Conservation (phyloP, 2,797 vertebrate species). For the Cynodonichthys magdalenae region DNA sequence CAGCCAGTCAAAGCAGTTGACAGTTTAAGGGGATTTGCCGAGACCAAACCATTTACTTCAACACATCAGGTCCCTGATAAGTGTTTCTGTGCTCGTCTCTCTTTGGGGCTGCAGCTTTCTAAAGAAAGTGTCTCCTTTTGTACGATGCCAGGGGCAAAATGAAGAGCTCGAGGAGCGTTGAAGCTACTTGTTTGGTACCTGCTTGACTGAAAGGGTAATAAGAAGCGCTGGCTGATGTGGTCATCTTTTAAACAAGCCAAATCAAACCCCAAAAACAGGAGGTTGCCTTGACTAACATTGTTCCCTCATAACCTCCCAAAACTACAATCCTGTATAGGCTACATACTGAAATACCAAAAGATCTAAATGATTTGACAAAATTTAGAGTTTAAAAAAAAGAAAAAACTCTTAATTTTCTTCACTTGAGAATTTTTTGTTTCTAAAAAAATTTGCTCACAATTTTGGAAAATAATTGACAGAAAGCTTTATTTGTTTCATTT, state of each 20-base stretch:
- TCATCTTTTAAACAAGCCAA: slow-evolving; percentile 67
- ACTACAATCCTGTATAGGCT: slow-evolving; percentile 10
- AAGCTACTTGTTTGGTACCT: slow-evolving; percentile 77
- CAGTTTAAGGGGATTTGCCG: slow-evolving; percentile 79
- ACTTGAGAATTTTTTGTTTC: neutral
- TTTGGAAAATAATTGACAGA: no score
- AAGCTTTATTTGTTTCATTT: no score
- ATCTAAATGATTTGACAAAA: slow-evolving; percentile 13
- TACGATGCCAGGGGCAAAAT: slow-evolving; percentile 74
- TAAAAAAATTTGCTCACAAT: neutral
- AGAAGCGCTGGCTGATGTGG: slow-evolving; percentile 72
- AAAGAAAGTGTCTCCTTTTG: slow-evolving; percentile 71
- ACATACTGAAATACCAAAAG: slow-evolving; percentile 4
- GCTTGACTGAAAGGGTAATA: slow-evolving; percentile 77
- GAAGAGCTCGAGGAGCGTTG: slow-evolving; percentile 69
- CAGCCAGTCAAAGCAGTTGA: slow-evolving; percentile 72
- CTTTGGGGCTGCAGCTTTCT: slow-evolving; percentile 62
- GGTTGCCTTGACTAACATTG: slow-evolving; percentile 52
- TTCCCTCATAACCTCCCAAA: slow-evolving; percentile 42
- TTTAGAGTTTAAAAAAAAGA: slow-evolving; percentile 4
- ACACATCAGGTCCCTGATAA: slow-evolving; percentile 73
- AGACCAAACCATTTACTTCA: slow-evolving; percentile 72
- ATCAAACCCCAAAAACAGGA: slow-evolving; percentile 60
- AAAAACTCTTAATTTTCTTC: neutral
- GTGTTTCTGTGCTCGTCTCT: slow-evolving; percentile 63